A percentile compares a stretch with the other conserved stretches of the same genome.
These are phyloP conservation scores for Acanthiza pusilla DNA, from an alignment of 2,797 vertebrate genomes.

Conservation along the genomic window DNA sequence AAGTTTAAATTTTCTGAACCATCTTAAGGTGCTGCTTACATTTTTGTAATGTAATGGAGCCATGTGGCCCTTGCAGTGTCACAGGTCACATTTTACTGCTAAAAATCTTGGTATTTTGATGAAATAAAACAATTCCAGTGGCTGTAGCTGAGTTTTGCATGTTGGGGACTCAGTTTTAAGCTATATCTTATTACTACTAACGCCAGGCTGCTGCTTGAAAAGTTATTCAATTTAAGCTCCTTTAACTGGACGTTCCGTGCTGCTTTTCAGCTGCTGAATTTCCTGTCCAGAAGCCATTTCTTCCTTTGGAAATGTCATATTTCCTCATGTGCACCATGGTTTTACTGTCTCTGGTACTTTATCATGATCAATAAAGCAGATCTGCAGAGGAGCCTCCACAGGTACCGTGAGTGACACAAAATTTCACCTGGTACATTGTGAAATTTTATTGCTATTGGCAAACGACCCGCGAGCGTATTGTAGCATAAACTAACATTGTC, in stretches of 20 bases:
- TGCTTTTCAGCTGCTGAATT: not conserved
- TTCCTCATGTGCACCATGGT: not conserved
- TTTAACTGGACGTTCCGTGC: not conserved
- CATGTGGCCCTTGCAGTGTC: not conserved
- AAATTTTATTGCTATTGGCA: constrained; percentile 28
- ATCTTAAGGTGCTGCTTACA: not conserved
- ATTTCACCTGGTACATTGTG: not conserved
- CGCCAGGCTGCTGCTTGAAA: not conserved
- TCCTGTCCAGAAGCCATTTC: not conserved
- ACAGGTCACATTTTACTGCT: not conserved
- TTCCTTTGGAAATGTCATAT: not conserved
- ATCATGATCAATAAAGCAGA: not conserved
- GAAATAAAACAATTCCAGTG: not conserved
- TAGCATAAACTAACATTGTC: constrained; percentile 35
- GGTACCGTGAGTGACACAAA: not conserved
- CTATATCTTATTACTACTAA: not conserved
- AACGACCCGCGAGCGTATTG: constrained; percentile 28
- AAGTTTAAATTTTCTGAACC: not conserved
- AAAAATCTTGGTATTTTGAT: not conserved
- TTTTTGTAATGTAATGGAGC: not conserved
- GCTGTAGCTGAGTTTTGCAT: not conserved
- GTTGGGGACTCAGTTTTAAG: not conserved
- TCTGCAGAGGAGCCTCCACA: not conserved
- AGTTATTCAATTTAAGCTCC: not conserved
- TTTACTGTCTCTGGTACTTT: not conserved